Conservation (phyloP, 2,888 invertebrate species). For the Aradus depressus region DNA sequence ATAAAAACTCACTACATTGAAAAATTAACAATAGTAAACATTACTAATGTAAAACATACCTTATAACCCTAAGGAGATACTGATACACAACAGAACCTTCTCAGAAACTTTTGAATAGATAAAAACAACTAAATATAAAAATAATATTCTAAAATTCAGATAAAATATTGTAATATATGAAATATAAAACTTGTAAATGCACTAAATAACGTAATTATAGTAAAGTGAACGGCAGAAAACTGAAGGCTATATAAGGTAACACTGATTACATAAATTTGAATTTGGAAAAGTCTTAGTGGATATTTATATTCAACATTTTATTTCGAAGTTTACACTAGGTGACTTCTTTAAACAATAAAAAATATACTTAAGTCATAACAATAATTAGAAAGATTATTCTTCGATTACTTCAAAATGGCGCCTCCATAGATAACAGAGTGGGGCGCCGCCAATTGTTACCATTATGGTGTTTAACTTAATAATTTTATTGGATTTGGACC, state of each 20-base stretch:
- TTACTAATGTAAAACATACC: conserved; percentile 16
- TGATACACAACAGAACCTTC: conserved; percentile 17
- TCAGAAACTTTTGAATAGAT: conserved; percentile 10
- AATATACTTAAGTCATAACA: too few relatives aligned
- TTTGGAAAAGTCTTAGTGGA: too few relatives aligned
- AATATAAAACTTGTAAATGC: neutral
- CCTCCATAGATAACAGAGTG: too few relatives aligned
- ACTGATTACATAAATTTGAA: neutral
- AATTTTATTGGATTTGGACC: too few relatives aligned
- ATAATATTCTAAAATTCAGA: neutral
- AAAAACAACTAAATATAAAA: conserved; percentile 2
- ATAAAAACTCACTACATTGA: neutral
- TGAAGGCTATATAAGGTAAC: conserved; percentile 9
- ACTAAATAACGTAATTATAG: conserved; percentile 11
- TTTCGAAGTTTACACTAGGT: too few relatives aligned
- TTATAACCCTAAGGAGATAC: conserved; percentile 14
- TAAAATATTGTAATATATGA: neutral
- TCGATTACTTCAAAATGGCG: too few relatives aligned
- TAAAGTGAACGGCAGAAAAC: conserved; percentile 10
- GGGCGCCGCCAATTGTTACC: too few relatives aligned
- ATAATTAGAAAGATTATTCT: too few relatives aligned
- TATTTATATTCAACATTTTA: too few relatives aligned
- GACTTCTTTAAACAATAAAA: too few relatives aligned
- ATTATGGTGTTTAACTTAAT: too few relatives aligned
- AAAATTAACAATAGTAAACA: conserved; percentile 12